Evolutionary conservation across 2,113 vertebrate genomes (phyloP), one percentile per base, ranked within the genome.

Genomic region (Pseudopodoces humilis): DNA sequence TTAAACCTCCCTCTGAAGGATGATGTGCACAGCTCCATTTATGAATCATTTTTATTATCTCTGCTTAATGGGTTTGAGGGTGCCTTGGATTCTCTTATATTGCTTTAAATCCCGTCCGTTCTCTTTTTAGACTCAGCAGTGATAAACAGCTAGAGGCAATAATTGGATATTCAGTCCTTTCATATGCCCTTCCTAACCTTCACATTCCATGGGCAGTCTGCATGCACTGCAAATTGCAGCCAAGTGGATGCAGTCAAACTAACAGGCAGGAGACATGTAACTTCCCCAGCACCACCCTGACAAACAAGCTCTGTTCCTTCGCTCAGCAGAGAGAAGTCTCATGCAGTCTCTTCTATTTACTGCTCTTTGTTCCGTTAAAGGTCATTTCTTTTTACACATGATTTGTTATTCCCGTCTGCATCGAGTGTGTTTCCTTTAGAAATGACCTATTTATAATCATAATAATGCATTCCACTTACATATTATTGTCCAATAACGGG

Each of bases 11-110:
- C 37, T 88, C 55, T 88, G 64, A 91, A 93, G 47, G 50, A 70
- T 64, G 68, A 68, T 80, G 50, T 72, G 28, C 31, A 33, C 50
- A 53, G 10, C 15, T 83, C 30, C 35, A 39, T 81, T 86, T 83
- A 71, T 71, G 70, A 95, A 93, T 90, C 84, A 56, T 64, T 62
- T 96, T 89, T 69, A 87, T 91, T 94, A 87, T 85, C 58, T 84
- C 65, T 60, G 30, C n/a, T 91, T 90, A 95, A 91, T 85, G 59
- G 49, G 49, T 81, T 75, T 28, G 23, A 87, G 53, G 65, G 58
- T 82, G 62, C 35, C 67, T 90, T 72, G 55, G 78, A 69, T 85
- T 90, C 78, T 87, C n/a, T 68, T 60, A 44, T 11, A 69, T 46
- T 82, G 53, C 85, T 87, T 95, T 75, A 92, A 85, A 89, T 94